phyloP scores from a whole-genome alignment of 2,888 invertebrate species.

The Nomada flava region DNA sequence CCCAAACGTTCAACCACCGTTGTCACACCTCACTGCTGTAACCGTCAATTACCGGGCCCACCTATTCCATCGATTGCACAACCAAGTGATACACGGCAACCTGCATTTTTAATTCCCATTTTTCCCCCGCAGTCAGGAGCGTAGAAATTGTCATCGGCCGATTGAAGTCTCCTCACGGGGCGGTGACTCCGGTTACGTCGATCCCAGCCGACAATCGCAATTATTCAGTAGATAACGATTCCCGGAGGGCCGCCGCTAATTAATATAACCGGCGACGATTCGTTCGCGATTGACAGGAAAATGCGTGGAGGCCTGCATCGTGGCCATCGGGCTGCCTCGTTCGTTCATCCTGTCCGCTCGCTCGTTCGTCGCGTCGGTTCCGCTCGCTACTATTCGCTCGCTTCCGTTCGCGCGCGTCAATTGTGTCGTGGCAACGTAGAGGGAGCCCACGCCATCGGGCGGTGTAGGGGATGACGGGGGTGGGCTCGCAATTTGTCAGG shows the following conservation, averaged over 20 bases:
- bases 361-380: conserved; percentile 2
- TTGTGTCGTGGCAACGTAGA: conserved; percentile 61
- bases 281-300: conserved; percentile 83
- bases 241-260: conserved; percentile 81
- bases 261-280: conserved; percentile 83
- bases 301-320: conserved; percentile 67
- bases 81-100: background rate
- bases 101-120: conserved; percentile 7
- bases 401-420: conserved; percentile 25
- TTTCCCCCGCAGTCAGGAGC: background rate
- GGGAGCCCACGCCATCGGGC: conserved; percentile 35
- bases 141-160: conserved; percentile 31
- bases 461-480: background rate
- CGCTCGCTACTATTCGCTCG: conserved; percentile 9
- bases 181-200: conserved; percentile 63
- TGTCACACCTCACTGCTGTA: no score
- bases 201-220: conserved; percentile 81
- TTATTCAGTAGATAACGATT: conserved; percentile 81
- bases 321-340: conserved; percentile 33
- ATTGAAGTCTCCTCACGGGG: conserved; percentile 27
- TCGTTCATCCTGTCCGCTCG: background rate
- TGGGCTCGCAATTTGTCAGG: conserved; percentile 82
- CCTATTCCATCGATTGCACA: background rate
- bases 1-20: no score
- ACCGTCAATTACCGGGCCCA: no score